Evolutionary conservation across 2,888 invertebrate species (phyloP).

Genomic region (Phoronis australis): DNA sequence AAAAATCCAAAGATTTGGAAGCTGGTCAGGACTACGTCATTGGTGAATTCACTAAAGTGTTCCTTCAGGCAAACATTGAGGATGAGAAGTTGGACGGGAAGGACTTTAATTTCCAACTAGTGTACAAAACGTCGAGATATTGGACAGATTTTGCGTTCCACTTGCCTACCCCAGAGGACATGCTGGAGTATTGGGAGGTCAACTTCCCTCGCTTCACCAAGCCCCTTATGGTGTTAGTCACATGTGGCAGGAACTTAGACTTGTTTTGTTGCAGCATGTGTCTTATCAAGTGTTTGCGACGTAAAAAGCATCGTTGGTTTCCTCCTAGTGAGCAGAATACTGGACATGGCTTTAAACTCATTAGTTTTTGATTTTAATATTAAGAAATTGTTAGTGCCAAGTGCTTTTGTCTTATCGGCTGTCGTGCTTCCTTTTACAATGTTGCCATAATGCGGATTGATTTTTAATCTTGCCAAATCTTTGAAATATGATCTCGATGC

Average conservation of each 20-base stretch:
- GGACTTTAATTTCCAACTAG: neutral
- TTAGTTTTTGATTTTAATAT: too few relatives aligned
- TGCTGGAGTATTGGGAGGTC: conserved; percentile 41
- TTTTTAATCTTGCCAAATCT: too few relatives aligned
- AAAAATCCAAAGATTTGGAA: conserved; percentile 22
- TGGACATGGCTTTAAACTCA: conserved; percentile 48
- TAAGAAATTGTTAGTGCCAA: too few relatives aligned
- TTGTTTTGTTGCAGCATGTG: conserved; percentile 39
- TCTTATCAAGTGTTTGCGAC: conserved; percentile 31
- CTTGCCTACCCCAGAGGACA: conserved; percentile 42
- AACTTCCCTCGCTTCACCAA: conserved; percentile 39
- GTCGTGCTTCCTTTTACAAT: too few relatives aligned
- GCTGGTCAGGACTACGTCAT: conserved; percentile 21
- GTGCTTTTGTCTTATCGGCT: too few relatives aligned
- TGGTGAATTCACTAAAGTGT: conserved; percentile 45
- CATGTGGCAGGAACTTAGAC: conserved; percentile 24
- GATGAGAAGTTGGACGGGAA: too few relatives aligned
- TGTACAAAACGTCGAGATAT: conserved; percentile 36
- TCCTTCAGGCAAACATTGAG: conserved; percentile 37
- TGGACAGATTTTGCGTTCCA: conserved; percentile 50
- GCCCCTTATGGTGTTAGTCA: conserved; percentile 23
- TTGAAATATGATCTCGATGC: too few relatives aligned
- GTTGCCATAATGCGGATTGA: too few relatives aligned
- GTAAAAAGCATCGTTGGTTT: conserved; percentile 40
- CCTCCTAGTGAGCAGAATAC: conserved; percentile 47